Base-by-base conservation (phyloP, 1,140 invertebrate genomes). In the Sinonovacula constricta region DNA sequence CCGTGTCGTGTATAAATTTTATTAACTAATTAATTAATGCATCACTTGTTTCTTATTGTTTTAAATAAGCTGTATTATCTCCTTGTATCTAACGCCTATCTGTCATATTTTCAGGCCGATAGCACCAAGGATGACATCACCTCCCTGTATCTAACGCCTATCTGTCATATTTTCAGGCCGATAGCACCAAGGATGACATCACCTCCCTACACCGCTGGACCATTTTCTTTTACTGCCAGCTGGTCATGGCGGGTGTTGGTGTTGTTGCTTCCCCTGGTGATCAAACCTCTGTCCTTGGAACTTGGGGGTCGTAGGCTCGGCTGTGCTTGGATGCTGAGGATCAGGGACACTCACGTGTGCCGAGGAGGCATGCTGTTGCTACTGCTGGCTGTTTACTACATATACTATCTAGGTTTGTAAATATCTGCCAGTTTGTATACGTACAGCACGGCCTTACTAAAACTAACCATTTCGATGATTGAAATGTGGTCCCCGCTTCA, bases 281-380 rank as follows among this genome's bases (percentile, higher is more conserved):
- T 75, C 39, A 65, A 26, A 18, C 71, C 71, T n/a, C 30, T 75
- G 3, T 14, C 59, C 24, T 33, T 75, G 12, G 62, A 39, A 4
- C 56, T 30, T 26, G 22, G 22, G 36, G 12, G 62, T 15, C 59
- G 59, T 14, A 12, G 31, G 2, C 24, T 36, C 7, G 71, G 53
- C 22, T 75, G 60, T 26, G 60, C 39, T 2, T 65, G 59, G 71
- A 54, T 53, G 28, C 51, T 75, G 10, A 33, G 71, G 28, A 66
- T 75, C 36, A 33, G 62, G 15, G 22, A 34, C 24, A 54, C 60
- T 3, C 26, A 49, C 18, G n/a, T 75, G 28, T 75, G 71, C 28
- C 71, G 71, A 15, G 36, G 36, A 3, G 71, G 71, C n/a, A 75
- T 75, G 71, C 62, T 75, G 5, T 39, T 75, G 1, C 15, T 75